Evolutionary conservation across 1,140 invertebrate genomes (phyloP), one percentile per base, ranked within the genome.

Genomic region (Leptestheria dahalacensis): DNA sequence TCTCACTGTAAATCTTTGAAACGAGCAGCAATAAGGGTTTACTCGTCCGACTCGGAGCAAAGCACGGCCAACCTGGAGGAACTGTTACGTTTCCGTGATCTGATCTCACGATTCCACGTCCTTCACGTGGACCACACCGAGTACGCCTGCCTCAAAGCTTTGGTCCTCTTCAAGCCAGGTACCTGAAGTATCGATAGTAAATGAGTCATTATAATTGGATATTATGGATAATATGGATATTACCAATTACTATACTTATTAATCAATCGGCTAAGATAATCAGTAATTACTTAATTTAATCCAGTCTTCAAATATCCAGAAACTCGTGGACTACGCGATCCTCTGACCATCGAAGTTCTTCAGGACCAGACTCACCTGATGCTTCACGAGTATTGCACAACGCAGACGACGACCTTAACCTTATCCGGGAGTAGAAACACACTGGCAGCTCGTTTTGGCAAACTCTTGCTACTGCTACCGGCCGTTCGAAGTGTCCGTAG

Each of bases 141-240:
- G 68, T 86, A 84, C 66, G 84, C 88, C 23, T 91, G 84, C 70
- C 72, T 91, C 1, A 91, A 91, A 70, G 84, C 85, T 0, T 75
- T 86, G 1, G 77, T 87, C 15, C 74, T 92, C 0, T 91, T 91
- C 68, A 85, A 85, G 72, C 79, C 83, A 75, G 86, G 86, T 87
- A 73, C n/a, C n/a, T n/a, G n/a, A n/a, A n/a, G n/a, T n/a, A n/a
- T n/a, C 67, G 64, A 64, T 52, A 3, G 49, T n/a, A n/a, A n/a
- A n/a, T n/a, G n/a, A n/a, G 49, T 25, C 1, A n/a, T n/a, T n/a
- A n/a, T n/a, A n/a, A n/a, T 63, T 49, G 33, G 33, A 41, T 41
- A 41, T 41, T 41, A 41, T n/a, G n/a, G n/a, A n/a, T n/a, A n/a
- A n/a, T n/a, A n/a, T n/a, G n/a, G n/a, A n/a, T n/a, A n/a, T n/a